Conservation (phyloP, 2,888 invertebrate genomes). For the Celastrina argiolus region DNA sequence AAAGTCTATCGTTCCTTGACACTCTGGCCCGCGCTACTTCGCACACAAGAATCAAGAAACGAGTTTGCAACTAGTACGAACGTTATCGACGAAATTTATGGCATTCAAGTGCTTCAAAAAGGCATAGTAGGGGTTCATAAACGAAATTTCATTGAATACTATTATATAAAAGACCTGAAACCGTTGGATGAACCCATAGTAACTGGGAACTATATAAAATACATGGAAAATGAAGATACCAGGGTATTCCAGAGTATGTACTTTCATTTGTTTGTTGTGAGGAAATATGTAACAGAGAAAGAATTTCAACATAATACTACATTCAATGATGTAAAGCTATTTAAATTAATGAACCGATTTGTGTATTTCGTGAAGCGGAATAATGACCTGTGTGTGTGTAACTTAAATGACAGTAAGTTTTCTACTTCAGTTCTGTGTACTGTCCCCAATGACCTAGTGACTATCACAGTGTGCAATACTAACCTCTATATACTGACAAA, state of each 20-base stretch:
- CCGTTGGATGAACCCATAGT: constrained; percentile 37
- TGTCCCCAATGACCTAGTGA: constrained; percentile 43
- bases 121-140: constrained; percentile 54
- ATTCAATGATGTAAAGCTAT: constrained; percentile 47
- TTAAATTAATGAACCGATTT: constrained; percentile 39
- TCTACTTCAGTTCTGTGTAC: constrained; percentile 33
- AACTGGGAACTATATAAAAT: constrained; percentile 47
- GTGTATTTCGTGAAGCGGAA: constrained; percentile 46
- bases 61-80: constrained; percentile 53
- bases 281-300: constrained; percentile 38
- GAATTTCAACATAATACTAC: constrained; percentile 35
- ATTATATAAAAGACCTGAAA: constrained; percentile 47
- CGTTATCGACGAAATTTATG: constrained; percentile 45
- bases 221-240: constrained; percentile 46
- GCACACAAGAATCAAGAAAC: constrained; percentile 45
- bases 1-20: constrained; percentile 54
- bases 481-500: not conserved
- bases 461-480: not conserved
- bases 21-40: constrained; percentile 48
- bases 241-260: constrained; percentile 43
- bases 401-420: constrained; percentile 36
- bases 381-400: constrained; percentile 46
- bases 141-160: constrained; percentile 46
- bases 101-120: constrained; percentile 44
- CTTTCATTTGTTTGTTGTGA: constrained; percentile 43